Base-by-base conservation (phyloP, 2,888 invertebrate species). In the Hoplodrina ambigua region DNA sequence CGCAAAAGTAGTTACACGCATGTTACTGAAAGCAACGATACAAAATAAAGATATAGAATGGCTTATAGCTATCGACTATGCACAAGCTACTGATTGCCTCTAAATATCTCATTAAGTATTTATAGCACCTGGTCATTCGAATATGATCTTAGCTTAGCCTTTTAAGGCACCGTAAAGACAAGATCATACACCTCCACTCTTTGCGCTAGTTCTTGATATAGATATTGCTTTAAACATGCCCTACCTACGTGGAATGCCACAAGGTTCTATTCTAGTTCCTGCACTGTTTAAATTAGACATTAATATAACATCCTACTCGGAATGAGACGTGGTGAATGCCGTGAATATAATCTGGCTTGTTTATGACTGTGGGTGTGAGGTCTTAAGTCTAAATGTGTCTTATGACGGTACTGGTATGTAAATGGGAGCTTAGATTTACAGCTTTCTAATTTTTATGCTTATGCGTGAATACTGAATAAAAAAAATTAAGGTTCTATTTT, bases 241-340 rank as follows among this genome's bases (percentile, higher is more conserved):
- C 88, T 83, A 72, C 92, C 91, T 88, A 91, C 90, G 83, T 87
- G 83, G 87, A 73, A 72, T 91, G 75, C 90, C 85, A 65, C 92
- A 92, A 93, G 93, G 92, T 77, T 89, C 81, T 78, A 81, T 85
- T 86, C 87, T 91, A 84, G 89, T 86, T 86, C 89, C 89, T 83
- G 76, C 76, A 80, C 81, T 87, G 84, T 88, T 91, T 87, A 84
- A 86, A 85, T 83, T 85, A 86, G 75, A 84, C 78, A 81, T 84
- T 81, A 83, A 72, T 86, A 71, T 69, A 80, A 69, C 78, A 75
- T 88, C 85, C 80, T 81, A 87, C 82, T 87, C 85, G 17, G 57
- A 69, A 54, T 67, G 65, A 75, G 81, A 66, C 65, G 80, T 80
- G 82, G 85, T 71, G 78, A 79, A 78, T 73, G 82, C 55, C 55